Conservation (phyloP, 2,888 invertebrate species). For the Salpingus planirostris region DNA sequence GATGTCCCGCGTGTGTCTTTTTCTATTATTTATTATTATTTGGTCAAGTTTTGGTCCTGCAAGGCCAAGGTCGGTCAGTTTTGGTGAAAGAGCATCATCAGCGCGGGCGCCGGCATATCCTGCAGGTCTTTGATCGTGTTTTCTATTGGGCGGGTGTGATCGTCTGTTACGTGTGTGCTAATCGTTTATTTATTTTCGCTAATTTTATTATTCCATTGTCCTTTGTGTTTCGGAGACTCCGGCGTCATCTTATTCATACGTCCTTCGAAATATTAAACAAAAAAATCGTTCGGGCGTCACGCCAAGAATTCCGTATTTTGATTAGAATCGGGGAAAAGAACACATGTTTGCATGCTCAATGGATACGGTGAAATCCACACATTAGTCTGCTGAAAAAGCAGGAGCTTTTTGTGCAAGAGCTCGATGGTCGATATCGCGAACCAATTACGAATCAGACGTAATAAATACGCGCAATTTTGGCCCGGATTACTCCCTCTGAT, state of each 20-base stretch:
- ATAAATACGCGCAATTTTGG: no score
- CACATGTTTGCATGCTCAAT: constrained; percentile 16
- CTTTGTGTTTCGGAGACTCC: neutral
- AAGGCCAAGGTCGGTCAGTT: constrained; percentile 13
- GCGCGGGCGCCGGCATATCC: neutral
- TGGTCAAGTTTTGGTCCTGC: constrained; percentile 9
- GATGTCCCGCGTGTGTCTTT: no score
- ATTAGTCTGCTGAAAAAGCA: no score
- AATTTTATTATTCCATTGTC: neutral
- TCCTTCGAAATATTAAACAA: no score
- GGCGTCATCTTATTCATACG: neutral
- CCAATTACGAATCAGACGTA: no score
- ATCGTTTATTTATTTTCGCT: constrained; percentile 7
- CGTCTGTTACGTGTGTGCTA: constrained; percentile 3
- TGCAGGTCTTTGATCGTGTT: constrained; percentile 14
- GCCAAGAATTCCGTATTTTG: constrained; percentile 17
- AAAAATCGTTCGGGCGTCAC: constrained; percentile 6
- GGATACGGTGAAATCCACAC: constrained; percentile 11
- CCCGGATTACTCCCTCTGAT: no score
- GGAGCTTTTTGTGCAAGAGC: no score
- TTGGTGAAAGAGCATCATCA: constrained; percentile 2
- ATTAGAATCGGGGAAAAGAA: constrained; percentile 17
- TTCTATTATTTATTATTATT: constrained; percentile 2
- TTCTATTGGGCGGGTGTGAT: constrained; percentile 10
- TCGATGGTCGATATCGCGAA: no score